Conservation (phyloP, 2,113 vertebrate genomes). For the Orientallactaga bullata region DNA sequence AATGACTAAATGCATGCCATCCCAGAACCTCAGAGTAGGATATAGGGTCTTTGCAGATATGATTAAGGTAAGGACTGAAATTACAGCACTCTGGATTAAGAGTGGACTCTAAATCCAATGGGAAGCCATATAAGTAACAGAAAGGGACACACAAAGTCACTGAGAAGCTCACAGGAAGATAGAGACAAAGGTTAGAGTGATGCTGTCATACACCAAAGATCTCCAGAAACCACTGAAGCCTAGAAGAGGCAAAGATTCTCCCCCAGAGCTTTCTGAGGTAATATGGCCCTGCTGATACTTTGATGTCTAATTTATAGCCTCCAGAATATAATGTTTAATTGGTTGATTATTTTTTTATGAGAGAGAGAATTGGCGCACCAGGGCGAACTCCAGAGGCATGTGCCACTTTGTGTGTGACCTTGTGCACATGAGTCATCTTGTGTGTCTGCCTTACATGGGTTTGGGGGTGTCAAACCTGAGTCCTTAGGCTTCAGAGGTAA, state of each 20-base stretch:
- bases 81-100: not conserved
- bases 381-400: too few relatives aligned
- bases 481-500: too few relatives aligned
- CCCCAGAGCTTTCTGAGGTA: not conserved
- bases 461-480: too few relatives aligned
- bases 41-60: not conserved
- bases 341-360: too few relatives aligned
- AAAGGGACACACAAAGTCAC: not conserved
- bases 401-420: too few relatives aligned
- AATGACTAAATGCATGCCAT: not conserved
- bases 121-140: not conserved
- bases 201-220: not conserved
- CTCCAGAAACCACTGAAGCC: not conserved
- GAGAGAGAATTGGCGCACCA: too few relatives aligned
- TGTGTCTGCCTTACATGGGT: too few relatives aligned
- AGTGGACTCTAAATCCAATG: not conserved
- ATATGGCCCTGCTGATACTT: not conserved
- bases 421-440: too few relatives aligned
- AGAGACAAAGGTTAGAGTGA: not conserved
- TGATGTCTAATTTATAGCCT: not conserved
- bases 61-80: not conserved
- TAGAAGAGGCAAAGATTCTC: not conserved
- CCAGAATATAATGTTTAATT: not conserved
- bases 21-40: not conserved
- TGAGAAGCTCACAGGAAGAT: not conserved